Conservation (phyloP, 30 jellyfish, hydroid and myxozoan species). For the Aurelia sp. region DNA sequence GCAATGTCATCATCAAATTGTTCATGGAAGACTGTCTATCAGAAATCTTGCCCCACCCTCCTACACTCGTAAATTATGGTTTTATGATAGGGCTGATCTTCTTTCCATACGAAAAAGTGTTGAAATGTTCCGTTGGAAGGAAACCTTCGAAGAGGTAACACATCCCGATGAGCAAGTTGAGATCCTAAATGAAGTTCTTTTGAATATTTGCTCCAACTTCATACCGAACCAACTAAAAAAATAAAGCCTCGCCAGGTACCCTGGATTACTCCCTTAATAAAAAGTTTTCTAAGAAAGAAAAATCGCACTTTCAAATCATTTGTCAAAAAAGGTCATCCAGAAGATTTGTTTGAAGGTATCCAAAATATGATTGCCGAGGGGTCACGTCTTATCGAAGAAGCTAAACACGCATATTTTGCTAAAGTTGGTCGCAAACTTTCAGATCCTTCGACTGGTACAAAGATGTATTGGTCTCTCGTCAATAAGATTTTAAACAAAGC, state of each 20-base stretch:
- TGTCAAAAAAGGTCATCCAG: constrained; percentile 42
- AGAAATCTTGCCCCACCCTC: constrained; percentile 63
- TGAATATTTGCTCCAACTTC: constrained; percentile 53
- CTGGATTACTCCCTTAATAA: too few species aligned
- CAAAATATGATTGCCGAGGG: constrained; percentile 13
- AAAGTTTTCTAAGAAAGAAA: too few species aligned
- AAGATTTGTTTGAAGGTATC: constrained; percentile 15
- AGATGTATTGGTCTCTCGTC: constrained; percentile 46
- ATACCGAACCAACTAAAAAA: constrained; percentile 36
- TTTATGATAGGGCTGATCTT: constrained; percentile 28
- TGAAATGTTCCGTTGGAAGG: constrained; percentile 8
- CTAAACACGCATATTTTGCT: constrained; percentile 21
- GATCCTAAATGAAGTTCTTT: constrained; percentile 33
- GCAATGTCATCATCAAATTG: constrained; percentile 46
- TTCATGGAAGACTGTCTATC: constrained; percentile 32
- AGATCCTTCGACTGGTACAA: constrained; percentile 41
- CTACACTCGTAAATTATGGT: constrained; percentile 40
- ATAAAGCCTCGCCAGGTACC: too few species aligned
- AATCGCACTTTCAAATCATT: constrained; percentile 12
- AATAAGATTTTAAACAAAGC: constrained; percentile 13
- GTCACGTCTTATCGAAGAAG: constrained; percentile 16
- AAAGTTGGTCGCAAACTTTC: constrained; percentile 28
- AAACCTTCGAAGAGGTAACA: constrained; percentile 1
- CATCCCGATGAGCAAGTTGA: constrained; percentile 28
- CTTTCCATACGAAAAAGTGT: constrained; percentile 1